phyloP scores from a whole-genome alignment of 2,888 invertebrate species.

The Apantesis nais region DNA sequence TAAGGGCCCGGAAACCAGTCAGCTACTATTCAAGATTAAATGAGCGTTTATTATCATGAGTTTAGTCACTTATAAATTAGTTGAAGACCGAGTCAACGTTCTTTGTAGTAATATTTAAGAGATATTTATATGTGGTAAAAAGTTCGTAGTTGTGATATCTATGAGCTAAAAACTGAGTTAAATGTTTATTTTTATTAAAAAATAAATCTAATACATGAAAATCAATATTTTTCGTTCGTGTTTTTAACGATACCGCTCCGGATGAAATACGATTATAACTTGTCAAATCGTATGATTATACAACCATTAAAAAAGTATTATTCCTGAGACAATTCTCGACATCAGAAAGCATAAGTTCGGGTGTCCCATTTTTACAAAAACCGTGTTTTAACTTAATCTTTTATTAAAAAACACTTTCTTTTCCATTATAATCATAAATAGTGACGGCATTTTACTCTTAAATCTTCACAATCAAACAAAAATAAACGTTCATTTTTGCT shows the following conservation, averaged over 20 bases:
- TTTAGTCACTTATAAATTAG: slow-evolving; percentile 8
- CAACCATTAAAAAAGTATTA: no score
- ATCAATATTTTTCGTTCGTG: not conserved
- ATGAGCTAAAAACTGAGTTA: not conserved
- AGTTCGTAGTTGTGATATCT: not conserved
- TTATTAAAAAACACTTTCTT: no score
- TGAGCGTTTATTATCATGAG: slow-evolving; percentile 11
- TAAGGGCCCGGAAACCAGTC: slow-evolving; percentile 13
- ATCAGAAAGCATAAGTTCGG: no score
- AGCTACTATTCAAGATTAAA: slow-evolving; percentile 12
- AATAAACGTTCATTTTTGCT: no score
- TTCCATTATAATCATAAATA: no score
- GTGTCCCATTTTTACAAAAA: no score
- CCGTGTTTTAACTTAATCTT: no score
- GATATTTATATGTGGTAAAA: not conserved
- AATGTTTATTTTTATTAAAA: not conserved
- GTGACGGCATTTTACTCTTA: no score
- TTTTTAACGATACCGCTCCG: not conserved
- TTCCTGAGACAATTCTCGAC: no score
- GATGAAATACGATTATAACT: no score
- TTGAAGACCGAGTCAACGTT: not conserved
- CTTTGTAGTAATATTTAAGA: not conserved
- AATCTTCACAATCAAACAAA: no score
- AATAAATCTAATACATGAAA: not conserved
- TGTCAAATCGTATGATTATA: no score